Evolutionary conservation across 2,113 vertebrate genomes (phyloP), one percentile per base, ranked within the genome.

Genomic region (Plestiodon gilberti): DNA sequence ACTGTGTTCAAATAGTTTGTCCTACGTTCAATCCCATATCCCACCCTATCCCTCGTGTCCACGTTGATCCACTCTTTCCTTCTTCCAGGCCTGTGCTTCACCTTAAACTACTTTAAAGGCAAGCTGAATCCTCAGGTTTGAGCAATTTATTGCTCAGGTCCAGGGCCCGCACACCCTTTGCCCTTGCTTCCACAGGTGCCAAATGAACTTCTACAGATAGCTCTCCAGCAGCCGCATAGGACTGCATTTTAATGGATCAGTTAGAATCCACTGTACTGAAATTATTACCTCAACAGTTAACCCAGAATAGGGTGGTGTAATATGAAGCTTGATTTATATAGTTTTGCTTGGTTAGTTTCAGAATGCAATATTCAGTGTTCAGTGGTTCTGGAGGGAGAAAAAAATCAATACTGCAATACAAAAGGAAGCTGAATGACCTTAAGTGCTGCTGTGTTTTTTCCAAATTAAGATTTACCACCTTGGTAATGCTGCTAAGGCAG

Each of bases 271-370:
- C 38, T 11, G 83, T 76, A 62, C 35, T 43, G 61, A 86, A 94
- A 94, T 92, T 90, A 94, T 92, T 90, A 88, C 81, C 87, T 92
- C 88, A 83, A 93, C 92, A 89, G 82, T 91, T 89, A 95, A 82
- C 70, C 71, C 79, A 84, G 57, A 92, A 94, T 87, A 91, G 88
- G 86, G 38, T 91, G 93, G 84, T 73, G 65, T 85, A 78, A 43
- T 82, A 62, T 76, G 8, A 55, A 71, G 90, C 90, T 86, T 89
- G 84, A 91, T 85, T 88, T 86, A 73, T 55, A 91, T 80, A 64
- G 76, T 75, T 93, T 89, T 33, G 78, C 90, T 65, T 70, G 71
- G 64, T 52, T 4, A 80, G 82, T 82, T 0, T 87, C 52, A 87
- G 83, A 87, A 88, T 55, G 20, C 77, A 20, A 38, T 75, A n/a